Conservation (phyloP, 1,140 invertebrate species). For the Charaxes varanes region DNA sequence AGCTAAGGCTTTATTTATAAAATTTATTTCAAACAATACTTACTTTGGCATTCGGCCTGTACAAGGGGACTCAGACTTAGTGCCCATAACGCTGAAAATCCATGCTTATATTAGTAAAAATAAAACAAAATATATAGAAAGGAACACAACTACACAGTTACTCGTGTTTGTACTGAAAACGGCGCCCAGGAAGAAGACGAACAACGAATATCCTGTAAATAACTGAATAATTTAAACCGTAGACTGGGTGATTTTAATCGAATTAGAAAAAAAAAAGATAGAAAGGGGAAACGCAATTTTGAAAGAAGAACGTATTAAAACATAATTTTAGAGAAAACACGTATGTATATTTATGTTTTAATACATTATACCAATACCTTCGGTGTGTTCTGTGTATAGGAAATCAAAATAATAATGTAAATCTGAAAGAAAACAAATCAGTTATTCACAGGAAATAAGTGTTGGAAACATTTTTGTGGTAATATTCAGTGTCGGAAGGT, state of each 20-base stretch:
- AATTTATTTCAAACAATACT: conserved; percentile 36
- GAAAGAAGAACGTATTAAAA: too few relatives aligned
- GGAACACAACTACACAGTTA: conserved; percentile 26
- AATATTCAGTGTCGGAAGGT: conserved; percentile 20
- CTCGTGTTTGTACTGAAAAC: conserved; percentile 8
- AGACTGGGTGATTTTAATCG: conserved; percentile 43
- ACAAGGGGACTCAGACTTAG: conserved; percentile 67
- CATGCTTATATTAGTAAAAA: conserved; percentile 66
- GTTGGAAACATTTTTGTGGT: conserved; percentile 7
- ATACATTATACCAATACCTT: too few relatives aligned
- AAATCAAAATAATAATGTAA: neutral
- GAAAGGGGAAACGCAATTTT: too few relatives aligned
- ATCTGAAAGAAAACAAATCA: conserved; percentile 19
- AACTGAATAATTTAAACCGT: conserved; percentile 43
- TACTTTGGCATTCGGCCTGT: conserved; percentile 72
- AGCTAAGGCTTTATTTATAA: conserved; percentile 17
- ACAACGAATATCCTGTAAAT: conserved; percentile 40
- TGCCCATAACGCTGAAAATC: conserved; percentile 73
- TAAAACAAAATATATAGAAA: conserved; percentile 45
- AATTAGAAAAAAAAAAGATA: too few relatives aligned
- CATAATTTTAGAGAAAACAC: too few relatives aligned
- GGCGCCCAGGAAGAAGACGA: neutral
- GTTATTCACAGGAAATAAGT: conserved; percentile 49
- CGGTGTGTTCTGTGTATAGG: neutral
- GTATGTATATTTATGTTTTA: too few relatives aligned